phyloP scores from a whole-genome alignment of 1,140 invertebrate species.

The Zaprionus africanus region DNA sequence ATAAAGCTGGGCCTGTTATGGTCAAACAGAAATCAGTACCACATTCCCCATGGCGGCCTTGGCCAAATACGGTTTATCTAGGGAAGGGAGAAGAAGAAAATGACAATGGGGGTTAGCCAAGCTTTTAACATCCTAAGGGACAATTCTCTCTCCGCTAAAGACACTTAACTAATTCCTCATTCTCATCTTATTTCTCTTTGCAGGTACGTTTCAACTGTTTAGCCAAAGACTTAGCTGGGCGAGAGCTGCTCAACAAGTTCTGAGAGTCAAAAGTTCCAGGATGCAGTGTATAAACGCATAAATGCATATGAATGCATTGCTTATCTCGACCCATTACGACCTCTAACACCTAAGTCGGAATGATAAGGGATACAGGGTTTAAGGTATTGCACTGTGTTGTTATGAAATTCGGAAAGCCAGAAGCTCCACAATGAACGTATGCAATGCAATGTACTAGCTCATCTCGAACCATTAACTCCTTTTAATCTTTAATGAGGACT shows the following conservation, averaged over 20 bases:
- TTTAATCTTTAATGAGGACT: too few relatives aligned
- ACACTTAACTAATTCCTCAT: constrained; percentile 25
- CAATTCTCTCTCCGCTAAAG: constrained; percentile 22
- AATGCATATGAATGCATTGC: too few relatives aligned
- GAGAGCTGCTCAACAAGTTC: neutral
- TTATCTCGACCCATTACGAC: too few relatives aligned
- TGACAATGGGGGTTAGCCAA: constrained; percentile 8
- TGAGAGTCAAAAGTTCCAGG: too few relatives aligned
- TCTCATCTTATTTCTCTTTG: constrained; percentile 30
- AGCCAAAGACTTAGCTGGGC: constrained; percentile 2
- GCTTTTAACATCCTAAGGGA: neutral
- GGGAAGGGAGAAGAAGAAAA: neutral
- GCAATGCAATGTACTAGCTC: too few relatives aligned
- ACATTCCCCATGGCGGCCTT: constrained; percentile 45
- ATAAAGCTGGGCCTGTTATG: constrained; percentile 25
- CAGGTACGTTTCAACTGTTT: constrained; percentile 46
- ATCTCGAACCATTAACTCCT: too few relatives aligned
- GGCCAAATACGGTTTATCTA: constrained; percentile 28
- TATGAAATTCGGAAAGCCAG: too few relatives aligned
- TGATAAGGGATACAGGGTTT: too few relatives aligned
- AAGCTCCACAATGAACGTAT: too few relatives aligned
- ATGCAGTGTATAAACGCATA: too few relatives aligned
- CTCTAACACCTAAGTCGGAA: too few relatives aligned
- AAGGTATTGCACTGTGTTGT: too few relatives aligned
- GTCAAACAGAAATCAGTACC: constrained; percentile 38